phyloP scores from a whole-genome alignment of 2,113 vertebrate genomes.

The Anseranas semipalmata region DNA sequence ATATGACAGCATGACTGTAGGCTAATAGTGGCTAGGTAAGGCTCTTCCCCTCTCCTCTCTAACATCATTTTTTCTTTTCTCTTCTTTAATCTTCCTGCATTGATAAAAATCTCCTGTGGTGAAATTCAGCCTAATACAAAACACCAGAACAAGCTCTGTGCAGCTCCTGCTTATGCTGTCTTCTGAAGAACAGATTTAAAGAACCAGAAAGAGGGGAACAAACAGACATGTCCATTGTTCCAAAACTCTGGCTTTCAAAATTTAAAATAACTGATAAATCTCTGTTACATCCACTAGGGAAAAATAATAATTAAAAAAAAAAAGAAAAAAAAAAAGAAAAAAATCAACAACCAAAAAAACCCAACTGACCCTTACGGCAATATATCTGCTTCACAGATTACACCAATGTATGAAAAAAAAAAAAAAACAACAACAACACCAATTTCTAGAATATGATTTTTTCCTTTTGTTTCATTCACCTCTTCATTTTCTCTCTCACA shows the following conservation, averaged over 20 bases:
- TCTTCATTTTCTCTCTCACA: background rate
- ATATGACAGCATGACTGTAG: background rate
- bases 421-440: background rate
- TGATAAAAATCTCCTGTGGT: background rate
- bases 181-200: background rate
- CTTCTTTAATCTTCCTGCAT: background rate
- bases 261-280: background rate
- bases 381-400: background rate
- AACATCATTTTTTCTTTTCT: background rate
- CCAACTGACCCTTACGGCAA: background rate
- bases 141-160: background rate
- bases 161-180: background rate
- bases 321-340: background rate
- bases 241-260: background rate
- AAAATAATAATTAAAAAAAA: background rate
- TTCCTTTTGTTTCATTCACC: background rate
- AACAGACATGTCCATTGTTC: background rate
- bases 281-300: background rate
- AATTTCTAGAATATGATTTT: background rate
- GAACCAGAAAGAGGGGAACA: background rate
- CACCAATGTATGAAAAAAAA: accelerated
- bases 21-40: background rate
- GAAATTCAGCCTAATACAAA: background rate
- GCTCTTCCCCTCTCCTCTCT: background rate
- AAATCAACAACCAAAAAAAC: too few relatives aligned